phyloP scores from a whole-genome alignment of 2,797 vertebrate genomes.

The Salarias fasciatus region DNA sequence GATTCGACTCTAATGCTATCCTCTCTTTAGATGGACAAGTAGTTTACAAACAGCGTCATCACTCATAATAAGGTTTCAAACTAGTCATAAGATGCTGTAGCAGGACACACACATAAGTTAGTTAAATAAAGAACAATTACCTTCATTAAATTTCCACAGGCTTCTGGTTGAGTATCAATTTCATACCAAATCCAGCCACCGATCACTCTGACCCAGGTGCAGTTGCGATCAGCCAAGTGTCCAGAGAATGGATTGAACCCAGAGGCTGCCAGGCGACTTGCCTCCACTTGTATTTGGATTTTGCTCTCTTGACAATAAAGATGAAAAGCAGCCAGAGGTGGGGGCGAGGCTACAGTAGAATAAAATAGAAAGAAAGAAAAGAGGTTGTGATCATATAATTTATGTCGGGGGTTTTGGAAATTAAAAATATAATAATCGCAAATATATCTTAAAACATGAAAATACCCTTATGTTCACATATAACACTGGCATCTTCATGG shows the following conservation, averaged over 20 bases:
- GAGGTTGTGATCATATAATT: not conserved
- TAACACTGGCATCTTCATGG: constrained; percentile 42
- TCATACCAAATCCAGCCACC: constrained; percentile 65
- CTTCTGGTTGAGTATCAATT: constrained; percentile 35
- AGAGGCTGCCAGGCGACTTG: not conserved
- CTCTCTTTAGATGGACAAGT: no score
- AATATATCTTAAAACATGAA: no score
- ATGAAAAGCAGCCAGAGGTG: not conserved
- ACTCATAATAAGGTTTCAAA: no score
- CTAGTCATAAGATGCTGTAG: no score
- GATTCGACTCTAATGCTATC: no score
- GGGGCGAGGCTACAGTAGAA: constrained; percentile 15
- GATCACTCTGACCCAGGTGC: constrained; percentile 21
- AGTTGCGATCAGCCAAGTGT: constrained; percentile 57
- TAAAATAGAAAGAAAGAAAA: not conserved
- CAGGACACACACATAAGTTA: no score
- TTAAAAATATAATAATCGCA: no score
- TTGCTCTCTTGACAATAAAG: constrained; percentile 59
- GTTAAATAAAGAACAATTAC: constrained; percentile 42
- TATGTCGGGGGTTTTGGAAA: no score
- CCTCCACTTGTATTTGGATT: constrained; percentile 51
- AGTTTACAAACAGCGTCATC: no score
- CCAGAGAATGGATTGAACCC: constrained; percentile 64
- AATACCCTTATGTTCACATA: constrained; percentile 42
- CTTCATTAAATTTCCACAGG: constrained; percentile 69